phyloP scores from a whole-genome alignment of 2,888 invertebrate species.

The Ypsolopha scabrella region DNA sequence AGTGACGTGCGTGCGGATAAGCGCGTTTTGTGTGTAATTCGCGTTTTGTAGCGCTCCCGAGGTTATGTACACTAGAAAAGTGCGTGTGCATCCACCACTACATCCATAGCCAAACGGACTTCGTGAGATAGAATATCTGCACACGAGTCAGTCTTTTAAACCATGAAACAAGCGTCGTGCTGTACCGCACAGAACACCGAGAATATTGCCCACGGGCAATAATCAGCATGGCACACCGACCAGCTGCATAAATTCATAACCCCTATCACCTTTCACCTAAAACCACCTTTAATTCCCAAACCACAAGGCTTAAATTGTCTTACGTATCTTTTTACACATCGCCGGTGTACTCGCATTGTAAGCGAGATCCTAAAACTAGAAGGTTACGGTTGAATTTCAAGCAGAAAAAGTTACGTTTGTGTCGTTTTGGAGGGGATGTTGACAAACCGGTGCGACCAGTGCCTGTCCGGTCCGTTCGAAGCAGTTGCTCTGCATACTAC shows the following conservation, averaged over 20 bases:
- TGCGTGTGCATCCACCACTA: no score
- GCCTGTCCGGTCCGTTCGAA: slow-evolving; percentile 34
- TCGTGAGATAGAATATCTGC: no score
- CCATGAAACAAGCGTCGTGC: slow-evolving; percentile 1
- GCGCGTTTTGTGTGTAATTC: no score
- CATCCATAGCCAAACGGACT: no score
- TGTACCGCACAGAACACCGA: neutral
- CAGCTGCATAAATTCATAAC: slow-evolving; percentile 5
- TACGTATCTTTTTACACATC: neutral
- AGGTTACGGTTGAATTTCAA: slow-evolving; percentile 14
- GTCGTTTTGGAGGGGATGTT: slow-evolving; percentile 15
- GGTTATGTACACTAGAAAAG: no score
- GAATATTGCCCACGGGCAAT: slow-evolving; percentile 25
- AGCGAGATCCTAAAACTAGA: slow-evolving; percentile 3
- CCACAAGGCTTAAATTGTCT: neutral
- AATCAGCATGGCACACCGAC: slow-evolving; percentile 22
- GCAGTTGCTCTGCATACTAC: slow-evolving; percentile 31
- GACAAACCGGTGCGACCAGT: slow-evolving; percentile 51
- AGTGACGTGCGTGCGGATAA: no score
- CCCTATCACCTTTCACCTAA: slow-evolving; percentile 1
- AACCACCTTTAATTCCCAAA: neutral
- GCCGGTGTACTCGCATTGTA: neutral
- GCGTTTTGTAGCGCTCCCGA: no score
- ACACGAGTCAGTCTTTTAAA: neutral
- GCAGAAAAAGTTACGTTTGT: slow-evolving; percentile 7